Base-by-base conservation (phyloP, 2,888 invertebrate genomes). In the Eupeodes latifasciatus region DNA sequence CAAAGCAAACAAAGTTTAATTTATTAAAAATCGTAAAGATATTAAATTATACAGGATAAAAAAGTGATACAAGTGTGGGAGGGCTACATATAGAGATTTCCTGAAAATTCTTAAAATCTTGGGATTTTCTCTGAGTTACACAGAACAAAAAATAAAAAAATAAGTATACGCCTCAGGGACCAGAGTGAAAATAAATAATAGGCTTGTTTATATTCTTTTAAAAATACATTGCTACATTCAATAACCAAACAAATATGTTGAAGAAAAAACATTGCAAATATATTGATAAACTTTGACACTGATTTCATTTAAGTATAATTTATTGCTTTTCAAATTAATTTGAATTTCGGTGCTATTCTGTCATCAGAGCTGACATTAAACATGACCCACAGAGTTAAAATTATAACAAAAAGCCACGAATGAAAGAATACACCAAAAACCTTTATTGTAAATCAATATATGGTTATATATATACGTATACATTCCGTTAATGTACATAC, bases 291-390 rank as follows among this genome's bases (percentile, higher is more conserved):
- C 55, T 71, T 71, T 71, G 53, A 40, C 71, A 55, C 19, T 19
- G 19, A 72, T 71, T 27, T 27, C 47, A 59, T 14, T n/a, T 11
- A 72, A 59, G 10, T 44, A 14, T 57, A 59, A 59, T 72, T 47
- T 19, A 72, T 59, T 59, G 27, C 12, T 34, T 72, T 14, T 47
- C 36, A 72, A 72, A 72, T 72, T 59, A 59, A 72, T 72, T 47
- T 59, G n/a, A 34, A 59, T 59, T 59, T 59, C 27, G 59, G n/a
- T 59, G 34, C 47, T 34, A 59, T 49, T 59, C 34, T 47, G 59
- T 59, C 72, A 72, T 47, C 59, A 14, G 10, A 34, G 11, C 34
- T 72, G 72, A 72, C 72, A 72, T 72, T 47, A 34, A 27, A 72
- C 72, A 59, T 44, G 36, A 72, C 72, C 72, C n/a, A 72, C 14